phyloP scores from a whole-genome alignment of 2,797 vertebrate genomes.

The Peromyscus aztecus region DNA sequence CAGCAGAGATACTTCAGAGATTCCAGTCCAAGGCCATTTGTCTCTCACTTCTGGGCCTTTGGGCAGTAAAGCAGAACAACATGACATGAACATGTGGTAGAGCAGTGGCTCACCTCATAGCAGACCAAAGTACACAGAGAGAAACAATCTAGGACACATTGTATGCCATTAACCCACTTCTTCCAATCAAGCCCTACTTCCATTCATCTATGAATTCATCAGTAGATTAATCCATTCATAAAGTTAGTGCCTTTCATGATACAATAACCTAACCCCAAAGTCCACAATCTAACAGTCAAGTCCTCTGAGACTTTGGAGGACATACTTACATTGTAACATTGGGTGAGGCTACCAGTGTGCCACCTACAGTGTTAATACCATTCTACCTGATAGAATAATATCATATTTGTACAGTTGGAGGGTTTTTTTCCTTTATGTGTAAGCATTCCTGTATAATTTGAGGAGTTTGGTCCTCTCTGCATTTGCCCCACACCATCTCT shows the following conservation, averaged over 20 bases:
- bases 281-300: neutral
- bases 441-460: neutral
- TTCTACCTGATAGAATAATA: neutral
- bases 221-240: neutral
- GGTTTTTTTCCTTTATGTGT: neutral
- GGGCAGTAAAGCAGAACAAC: neutral
- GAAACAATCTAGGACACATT: neutral
- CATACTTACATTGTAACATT: neutral
- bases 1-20: neutral
- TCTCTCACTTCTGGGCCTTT: neutral
- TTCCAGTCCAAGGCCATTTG: neutral
- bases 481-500: neutral
- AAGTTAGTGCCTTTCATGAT: too few relatives aligned
- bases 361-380: neutral
- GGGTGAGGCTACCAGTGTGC: slow-evolving; percentile 77
- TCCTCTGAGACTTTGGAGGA: neutral
- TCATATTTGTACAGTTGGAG: neutral
- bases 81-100: neutral
- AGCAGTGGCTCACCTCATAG: neutral
- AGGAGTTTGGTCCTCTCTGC: neutral
- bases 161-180: neutral
- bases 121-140: neutral
- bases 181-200: neutral
- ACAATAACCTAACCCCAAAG: neutral
- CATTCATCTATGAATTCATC: neutral